A percentile compares a stretch with the other conserved stretches of the same genome.
Evolutionary conservation across 2,888 invertebrate genomes (phyloP).

Genomic region (Drosophila subquinaria): DNA sequence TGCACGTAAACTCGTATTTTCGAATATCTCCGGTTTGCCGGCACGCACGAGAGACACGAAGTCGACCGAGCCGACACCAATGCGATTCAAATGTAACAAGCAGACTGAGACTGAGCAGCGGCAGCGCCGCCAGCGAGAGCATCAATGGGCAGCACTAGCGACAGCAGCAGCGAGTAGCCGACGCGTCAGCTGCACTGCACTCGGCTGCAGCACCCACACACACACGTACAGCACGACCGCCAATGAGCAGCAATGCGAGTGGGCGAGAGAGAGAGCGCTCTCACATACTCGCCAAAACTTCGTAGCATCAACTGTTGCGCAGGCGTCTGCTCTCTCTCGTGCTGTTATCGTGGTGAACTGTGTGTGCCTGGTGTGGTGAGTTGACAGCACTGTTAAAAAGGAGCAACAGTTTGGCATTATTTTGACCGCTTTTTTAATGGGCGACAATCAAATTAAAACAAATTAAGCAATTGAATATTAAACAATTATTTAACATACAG

Average conservation of each 20-base stretch:
- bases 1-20: conserved; percentile 61
- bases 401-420: conserved; percentile 71
- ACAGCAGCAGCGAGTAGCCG: conserved; percentile 53
- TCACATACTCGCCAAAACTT: conserved; percentile 38
- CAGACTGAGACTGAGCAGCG: conserved; percentile 65
- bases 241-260: conserved; percentile 50
- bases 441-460: too few species aligned
- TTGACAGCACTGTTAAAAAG: conserved; percentile 26
- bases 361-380: conserved; percentile 30
- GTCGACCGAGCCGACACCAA: conserved; percentile 62
- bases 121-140: conserved; percentile 20
- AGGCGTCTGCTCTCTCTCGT: conserved; percentile 50
- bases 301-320: conserved; percentile 50
- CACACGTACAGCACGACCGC: conserved; percentile 31
- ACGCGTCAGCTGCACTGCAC: conserved; percentile 4
- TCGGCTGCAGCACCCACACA: conserved; percentile 25
- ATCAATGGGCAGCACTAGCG: neutral
- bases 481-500: too few species aligned
- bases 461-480: too few species aligned
- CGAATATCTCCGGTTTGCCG: conserved; percentile 54
- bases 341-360: conserved; percentile 46
- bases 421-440: neutral
- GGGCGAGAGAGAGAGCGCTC: conserved; percentile 14
- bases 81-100: conserved; percentile 67
- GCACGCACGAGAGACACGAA: conserved; percentile 56